Evolutionary conservation across 2,113 vertebrate species (phyloP).

Genomic region (Aphyosemion australe): DNA sequence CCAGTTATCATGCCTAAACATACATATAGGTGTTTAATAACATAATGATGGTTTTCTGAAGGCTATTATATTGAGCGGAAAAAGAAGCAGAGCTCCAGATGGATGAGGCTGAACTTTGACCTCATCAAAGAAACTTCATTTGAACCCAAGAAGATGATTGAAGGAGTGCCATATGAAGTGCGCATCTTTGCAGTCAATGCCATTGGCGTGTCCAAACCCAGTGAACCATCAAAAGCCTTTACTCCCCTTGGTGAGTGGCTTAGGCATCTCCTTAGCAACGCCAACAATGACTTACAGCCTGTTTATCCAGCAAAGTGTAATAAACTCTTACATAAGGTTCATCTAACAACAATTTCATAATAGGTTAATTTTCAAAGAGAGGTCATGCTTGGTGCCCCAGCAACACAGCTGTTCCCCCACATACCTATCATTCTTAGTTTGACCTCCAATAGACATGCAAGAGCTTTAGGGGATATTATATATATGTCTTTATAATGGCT

Average conservation of each 20-base stretch:
- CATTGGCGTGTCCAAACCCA: conserved; percentile 93
- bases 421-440: conserved; percentile 65
- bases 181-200: conserved; percentile 95
- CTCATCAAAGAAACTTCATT: conserved; percentile 93
- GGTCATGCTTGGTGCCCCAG: conserved; percentile 31
- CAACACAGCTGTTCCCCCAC: conserved; percentile 69
- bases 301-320: conserved; percentile 25
- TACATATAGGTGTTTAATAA: background rate
- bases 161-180: conserved; percentile 96
- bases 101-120: conserved; percentile 99
- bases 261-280: conserved; percentile 9
- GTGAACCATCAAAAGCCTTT: conserved; percentile 94
- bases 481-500: conserved; percentile 76
- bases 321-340: conserved; percentile 19
- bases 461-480: conserved; percentile 74
- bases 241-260: conserved; percentile 91
- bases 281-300: conserved; percentile 4
- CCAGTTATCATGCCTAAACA: background rate
- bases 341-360: conserved; percentile 30
- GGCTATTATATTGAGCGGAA: conserved; percentile 98
- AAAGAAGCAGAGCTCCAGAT: conserved; percentile 98
- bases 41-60: conserved; percentile 44
- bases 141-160: conserved; percentile 99
- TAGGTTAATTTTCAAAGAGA: conserved; percentile 32
- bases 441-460: conserved; percentile 65